Evolutionary conservation across 2,888 invertebrate genomes (phyloP), one percentile per base, ranked within the genome.

Genomic region (Drosophila pseudotalamancana): DNA sequence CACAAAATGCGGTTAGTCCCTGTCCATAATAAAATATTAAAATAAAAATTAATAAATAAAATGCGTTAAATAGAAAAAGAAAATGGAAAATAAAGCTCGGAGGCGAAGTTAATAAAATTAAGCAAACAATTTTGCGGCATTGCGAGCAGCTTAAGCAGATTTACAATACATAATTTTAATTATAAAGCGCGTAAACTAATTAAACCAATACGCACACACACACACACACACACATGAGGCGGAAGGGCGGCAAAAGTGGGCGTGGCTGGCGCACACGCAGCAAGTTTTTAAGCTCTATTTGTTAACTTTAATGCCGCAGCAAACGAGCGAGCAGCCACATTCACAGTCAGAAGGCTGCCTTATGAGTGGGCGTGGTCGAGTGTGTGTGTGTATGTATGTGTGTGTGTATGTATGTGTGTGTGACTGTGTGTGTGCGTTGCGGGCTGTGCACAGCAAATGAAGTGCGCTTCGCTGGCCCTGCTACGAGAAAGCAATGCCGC

Each of bases 211-310:
- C 50, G 53, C 29, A 16, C 35, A 21, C 37, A 34, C 25, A 4
- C 23, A 29, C 16, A 34, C 35, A 40, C 32, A 53, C 48, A 40
- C 31, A 56, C 27, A 32, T 45, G 59, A 1, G 12, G 12, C 1
- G 32, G n/a, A 9, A 25, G 1, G 11, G 19, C 8, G 19, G 21
- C 19, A 4, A 11, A 31, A 40, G 32, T 45, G 71, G 74, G 71
- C 64, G 51, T 65, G 60, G 29, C 62, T 29, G 6, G 12, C 45
- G 42, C 65, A 57, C 62, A 74, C 61, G 59, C 73, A 77, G 73
- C 66, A 80, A 77, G 78, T 84, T 86, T 78, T 86, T 80, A 86
- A 83, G 78, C 87, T 68, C 74, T 78, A 68, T 81, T 83, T 83
- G 84, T 86, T 86, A 78, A 62, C 68, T 84, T 78, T 87, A 81